Conservation (phyloP, 2,797 vertebrate genomes). For the Potorous gilbertii region DNA sequence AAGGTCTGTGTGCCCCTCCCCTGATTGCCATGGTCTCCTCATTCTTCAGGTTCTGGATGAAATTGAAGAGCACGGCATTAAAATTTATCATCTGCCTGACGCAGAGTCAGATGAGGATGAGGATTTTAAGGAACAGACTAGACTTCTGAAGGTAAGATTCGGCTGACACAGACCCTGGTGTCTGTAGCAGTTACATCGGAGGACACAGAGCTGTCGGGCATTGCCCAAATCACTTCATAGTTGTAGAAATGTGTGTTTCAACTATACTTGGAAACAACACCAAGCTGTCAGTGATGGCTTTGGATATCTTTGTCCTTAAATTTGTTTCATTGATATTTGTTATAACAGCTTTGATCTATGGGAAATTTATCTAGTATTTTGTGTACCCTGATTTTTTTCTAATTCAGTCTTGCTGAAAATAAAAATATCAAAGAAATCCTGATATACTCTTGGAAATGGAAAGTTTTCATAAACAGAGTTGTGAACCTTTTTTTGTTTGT, state of each 20-base stretch:
- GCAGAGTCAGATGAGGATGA: slow-evolving; percentile 98
- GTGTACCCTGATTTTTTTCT: accelerated
- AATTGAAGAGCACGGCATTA: slow-evolving; percentile 97
- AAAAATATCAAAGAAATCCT: too few species aligned
- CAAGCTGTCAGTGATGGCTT: background rate
- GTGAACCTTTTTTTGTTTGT: background rate
- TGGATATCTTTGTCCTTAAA: background rate
- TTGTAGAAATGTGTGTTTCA: background rate
- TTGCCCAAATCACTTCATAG: too few species aligned
- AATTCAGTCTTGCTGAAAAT: background rate
- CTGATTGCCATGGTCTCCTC: background rate
- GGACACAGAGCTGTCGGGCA: background rate
- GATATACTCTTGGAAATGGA: accelerated
- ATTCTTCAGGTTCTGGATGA: slow-evolving; percentile 93
- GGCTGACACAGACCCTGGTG: accelerated
- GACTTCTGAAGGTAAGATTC: slow-evolving; percentile 92
- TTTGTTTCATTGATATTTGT: background rate
- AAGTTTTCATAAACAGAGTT: background rate
- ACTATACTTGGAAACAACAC: background rate
- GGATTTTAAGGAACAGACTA: slow-evolving; percentile 98
- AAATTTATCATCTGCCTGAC: slow-evolving; percentile 98
- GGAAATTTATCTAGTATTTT: background rate
- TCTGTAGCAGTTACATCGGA: background rate
- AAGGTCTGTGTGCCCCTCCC: background rate
- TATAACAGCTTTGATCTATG: background rate